Evolutionary conservation across 2,888 invertebrate genomes (phyloP).

Genomic region (Imbricaverruca yamaguchii): DNA sequence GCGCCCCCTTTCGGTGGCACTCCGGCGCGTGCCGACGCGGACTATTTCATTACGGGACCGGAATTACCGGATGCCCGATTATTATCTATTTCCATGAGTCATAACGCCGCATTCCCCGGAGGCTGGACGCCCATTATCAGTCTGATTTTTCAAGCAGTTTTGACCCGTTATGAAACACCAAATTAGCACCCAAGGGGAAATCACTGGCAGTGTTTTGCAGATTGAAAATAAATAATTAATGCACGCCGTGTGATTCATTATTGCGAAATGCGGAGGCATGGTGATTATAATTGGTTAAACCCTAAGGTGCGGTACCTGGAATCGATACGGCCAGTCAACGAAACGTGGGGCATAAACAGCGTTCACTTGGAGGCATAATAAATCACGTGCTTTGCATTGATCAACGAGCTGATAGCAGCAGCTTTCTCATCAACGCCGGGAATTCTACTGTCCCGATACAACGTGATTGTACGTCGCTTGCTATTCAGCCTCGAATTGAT

Average conservation of each 20-base stretch:
- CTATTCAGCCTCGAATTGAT: no score
- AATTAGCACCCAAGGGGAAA: not conserved
- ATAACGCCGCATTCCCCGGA: not conserved
- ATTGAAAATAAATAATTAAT: constrained; percentile 10
- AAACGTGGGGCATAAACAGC: no score
- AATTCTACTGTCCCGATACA: no score
- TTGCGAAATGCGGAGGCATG: not conserved
- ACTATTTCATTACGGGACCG: not conserved
- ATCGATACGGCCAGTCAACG: not conserved
- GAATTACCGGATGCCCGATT: not conserved
- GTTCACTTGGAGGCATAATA: no score
- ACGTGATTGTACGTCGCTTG: no score
- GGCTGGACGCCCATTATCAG: not conserved
- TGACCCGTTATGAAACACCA: constrained; percentile 5
- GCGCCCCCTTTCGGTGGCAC: not conserved
- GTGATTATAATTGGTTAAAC: not conserved
- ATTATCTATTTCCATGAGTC: not conserved
- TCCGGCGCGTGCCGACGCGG: not conserved
- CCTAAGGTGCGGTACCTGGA: not conserved
- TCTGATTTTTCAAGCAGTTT: not conserved
- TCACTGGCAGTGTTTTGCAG: constrained; percentile 7
- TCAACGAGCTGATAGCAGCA: no score
- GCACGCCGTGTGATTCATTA: not conserved
- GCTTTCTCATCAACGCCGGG: no score
- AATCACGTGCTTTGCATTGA: no score